A percentile compares a stretch with the other conserved stretches of the same genome.
Evolutionary conservation across 2,888 invertebrate species (phyloP).

Genomic region (Dyspetes luteomarginatus): DNA sequence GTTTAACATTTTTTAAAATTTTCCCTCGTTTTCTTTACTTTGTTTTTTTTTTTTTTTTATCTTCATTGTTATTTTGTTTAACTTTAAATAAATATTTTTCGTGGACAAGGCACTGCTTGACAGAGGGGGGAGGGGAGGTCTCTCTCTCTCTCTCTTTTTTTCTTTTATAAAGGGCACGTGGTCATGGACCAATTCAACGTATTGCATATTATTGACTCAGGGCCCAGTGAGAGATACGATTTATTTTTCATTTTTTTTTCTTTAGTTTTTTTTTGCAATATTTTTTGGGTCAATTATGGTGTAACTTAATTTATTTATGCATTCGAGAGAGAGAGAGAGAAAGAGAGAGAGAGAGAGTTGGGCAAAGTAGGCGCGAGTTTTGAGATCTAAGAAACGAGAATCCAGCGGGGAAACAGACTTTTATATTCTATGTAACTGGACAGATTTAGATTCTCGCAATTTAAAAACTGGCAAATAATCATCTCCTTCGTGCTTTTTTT

Average conservation of each 20-base stretch:
- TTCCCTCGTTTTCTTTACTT: slow-evolving; percentile 54
- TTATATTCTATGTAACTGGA: slow-evolving; percentile 61
- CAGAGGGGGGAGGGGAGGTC: slow-evolving; percentile 65
- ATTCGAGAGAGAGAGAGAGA: too few relatives aligned
- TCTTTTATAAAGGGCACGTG: slow-evolving; percentile 27
- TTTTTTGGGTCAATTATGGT: background rate
- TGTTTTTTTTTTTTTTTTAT: slow-evolving; percentile 8
- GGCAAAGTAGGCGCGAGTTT: slow-evolving; percentile 2
- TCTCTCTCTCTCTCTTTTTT: slow-evolving; percentile 61
- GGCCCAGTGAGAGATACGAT: slow-evolving; percentile 2
- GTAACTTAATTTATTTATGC: too few relatives aligned
- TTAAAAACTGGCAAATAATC: background rate
- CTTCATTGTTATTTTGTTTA: slow-evolving; percentile 14
- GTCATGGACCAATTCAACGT: background rate
- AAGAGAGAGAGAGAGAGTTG: background rate
- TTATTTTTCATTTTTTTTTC: slow-evolving; percentile 20
- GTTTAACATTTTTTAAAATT: slow-evolving; percentile 60
- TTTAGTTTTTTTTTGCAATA: background rate
- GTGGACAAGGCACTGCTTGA: slow-evolving; percentile 82
- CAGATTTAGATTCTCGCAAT: slow-evolving; percentile 50
- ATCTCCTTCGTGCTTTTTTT: background rate
- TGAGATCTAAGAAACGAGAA: slow-evolving; percentile 57
- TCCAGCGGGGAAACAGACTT: slow-evolving; percentile 50
- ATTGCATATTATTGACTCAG: slow-evolving; percentile 11
- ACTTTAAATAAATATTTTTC: slow-evolving; percentile 77